These are phyloP conservation scores for Teleopsis dalmanni DNA, from an alignment of 1,140 invertebrate species.

Conservation along the genomic window DNA sequence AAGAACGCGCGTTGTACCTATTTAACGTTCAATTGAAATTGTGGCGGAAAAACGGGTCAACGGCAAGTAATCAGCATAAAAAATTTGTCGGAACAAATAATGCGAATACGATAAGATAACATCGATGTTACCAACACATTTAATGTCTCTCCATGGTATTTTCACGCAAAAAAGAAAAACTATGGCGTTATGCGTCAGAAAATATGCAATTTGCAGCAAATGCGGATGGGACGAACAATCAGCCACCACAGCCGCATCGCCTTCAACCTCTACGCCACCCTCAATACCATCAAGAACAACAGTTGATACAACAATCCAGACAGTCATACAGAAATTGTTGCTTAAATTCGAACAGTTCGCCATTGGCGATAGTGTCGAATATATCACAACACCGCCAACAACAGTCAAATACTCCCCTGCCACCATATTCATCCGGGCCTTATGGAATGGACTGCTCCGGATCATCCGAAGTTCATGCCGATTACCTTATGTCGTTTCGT, in stretches of 20 bases:
- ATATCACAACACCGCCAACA: not conserved
- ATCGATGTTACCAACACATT: conserved; percentile 45
- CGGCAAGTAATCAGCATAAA: conserved; percentile 10
- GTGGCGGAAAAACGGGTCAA: not conserved
- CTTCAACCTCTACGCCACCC: conserved; percentile 34
- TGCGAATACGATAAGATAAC: conserved; percentile 39
- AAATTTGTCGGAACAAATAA: conserved; percentile 39
- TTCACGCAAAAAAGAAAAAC: conserved; percentile 39
- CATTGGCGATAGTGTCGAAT: not conserved
- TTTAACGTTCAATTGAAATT: not conserved
- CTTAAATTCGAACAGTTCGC: not conserved
- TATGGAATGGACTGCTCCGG: conserved; percentile 26
- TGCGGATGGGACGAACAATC: conserved; percentile 35
- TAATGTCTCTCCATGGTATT: conserved; percentile 45
- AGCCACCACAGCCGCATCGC: conserved; percentile 34
- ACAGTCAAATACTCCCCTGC: conserved; percentile 21
- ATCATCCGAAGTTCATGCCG: not conserved
- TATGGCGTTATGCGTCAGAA: conserved; percentile 44
- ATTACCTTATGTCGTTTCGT: not conserved
- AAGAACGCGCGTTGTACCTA: not conserved
- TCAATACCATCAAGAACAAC: conserved; percentile 12
- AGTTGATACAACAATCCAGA: not conserved
- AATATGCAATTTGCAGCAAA: conserved; percentile 36
- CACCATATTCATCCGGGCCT: conserved; percentile 26
- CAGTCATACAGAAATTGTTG: not conserved